These are phyloP conservation scores for Nannoperca obscura DNA, from an alignment of 2,797 vertebrate species.

Conservation along the genomic window DNA sequence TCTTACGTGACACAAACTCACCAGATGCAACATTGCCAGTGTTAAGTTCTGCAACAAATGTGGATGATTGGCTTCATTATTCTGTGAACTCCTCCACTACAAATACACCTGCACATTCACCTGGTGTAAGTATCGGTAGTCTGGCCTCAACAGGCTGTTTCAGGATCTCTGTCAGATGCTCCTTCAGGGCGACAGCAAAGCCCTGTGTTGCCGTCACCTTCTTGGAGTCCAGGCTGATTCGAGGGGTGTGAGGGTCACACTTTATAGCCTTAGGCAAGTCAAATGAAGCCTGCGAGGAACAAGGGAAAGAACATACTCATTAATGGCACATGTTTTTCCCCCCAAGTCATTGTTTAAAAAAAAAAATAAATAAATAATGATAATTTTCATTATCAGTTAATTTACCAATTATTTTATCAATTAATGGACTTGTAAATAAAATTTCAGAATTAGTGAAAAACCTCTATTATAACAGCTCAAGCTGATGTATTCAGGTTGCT, in stretches of 20 bases:
- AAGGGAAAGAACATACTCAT: not conserved
- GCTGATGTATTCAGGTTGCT: too few species aligned
- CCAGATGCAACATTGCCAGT: not conserved
- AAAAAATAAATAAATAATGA: not conserved
- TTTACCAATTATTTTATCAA: too few species aligned
- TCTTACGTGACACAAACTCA: constrained; percentile 26
- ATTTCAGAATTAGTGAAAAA: too few species aligned
- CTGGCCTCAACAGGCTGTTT: constrained; percentile 75
- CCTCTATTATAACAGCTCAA: too few species aligned
- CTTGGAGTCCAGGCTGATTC: constrained; percentile 79
- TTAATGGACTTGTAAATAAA: too few species aligned
- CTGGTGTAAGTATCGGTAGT: constrained; percentile 54
- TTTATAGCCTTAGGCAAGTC: constrained; percentile 70
- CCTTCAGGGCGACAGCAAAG: constrained; percentile 68
- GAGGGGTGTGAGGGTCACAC: constrained; percentile 78
- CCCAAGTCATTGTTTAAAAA: too few species aligned
- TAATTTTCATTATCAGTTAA: too few species aligned
- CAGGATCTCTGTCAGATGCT: constrained; percentile 67
- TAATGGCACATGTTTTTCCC: not conserved
- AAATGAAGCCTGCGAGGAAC: constrained; percentile 68
- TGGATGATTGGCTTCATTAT: not conserved
- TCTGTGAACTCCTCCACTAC: fast-evolving
- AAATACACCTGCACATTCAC: constrained; percentile 40
- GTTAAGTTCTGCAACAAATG: constrained; percentile 26
- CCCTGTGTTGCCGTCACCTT: constrained; percentile 55